phyloP scores from a whole-genome alignment of 1,140 invertebrate genomes.

The Heliconius hewitsoni region DNA sequence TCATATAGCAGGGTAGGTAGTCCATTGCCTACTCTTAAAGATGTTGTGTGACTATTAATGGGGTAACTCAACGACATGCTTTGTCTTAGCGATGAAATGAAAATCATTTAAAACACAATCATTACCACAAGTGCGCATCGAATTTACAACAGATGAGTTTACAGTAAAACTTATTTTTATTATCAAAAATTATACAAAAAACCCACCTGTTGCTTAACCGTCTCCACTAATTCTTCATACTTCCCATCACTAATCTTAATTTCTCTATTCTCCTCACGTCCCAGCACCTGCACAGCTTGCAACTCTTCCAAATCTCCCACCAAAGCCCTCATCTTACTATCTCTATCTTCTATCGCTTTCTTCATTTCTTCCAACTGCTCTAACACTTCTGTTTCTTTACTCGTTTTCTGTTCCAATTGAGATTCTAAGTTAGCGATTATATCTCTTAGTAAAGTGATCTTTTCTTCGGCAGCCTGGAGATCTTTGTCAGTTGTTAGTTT shows the following conservation, averaged over 20 bases:
- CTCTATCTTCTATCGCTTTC: constrained; percentile 70
- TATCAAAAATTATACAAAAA: neutral
- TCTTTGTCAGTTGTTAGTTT: constrained; percentile 84
- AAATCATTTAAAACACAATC: too few relatives aligned
- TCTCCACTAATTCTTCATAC: constrained; percentile 51
- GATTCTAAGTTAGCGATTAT: constrained; percentile 88
- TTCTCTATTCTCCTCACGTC: constrained; percentile 54
- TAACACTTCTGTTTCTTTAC: constrained; percentile 73
- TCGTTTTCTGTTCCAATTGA: constrained; percentile 85
- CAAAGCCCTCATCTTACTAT: constrained; percentile 67
- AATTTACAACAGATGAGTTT: too few relatives aligned
- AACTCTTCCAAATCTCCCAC: constrained; percentile 68
- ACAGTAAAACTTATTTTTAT: too few relatives aligned
- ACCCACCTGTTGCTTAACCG: constrained; percentile 67
- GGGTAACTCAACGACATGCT: too few relatives aligned
- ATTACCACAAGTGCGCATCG: too few relatives aligned
- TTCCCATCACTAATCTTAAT: constrained; percentile 52
- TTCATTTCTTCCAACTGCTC: constrained; percentile 70
- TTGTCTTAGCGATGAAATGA: too few relatives aligned
- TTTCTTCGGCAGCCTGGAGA: constrained; percentile 86
- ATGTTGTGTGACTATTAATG: too few relatives aligned
- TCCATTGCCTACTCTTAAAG: too few relatives aligned
- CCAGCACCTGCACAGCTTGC: neutral
- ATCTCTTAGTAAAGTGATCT: constrained; percentile 87
- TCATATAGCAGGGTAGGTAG: too few relatives aligned